Evolutionary conservation across 2,797 vertebrate species (phyloP), one percentile per base, ranked within the genome.

Genomic region (Anas bernieri): DNA sequence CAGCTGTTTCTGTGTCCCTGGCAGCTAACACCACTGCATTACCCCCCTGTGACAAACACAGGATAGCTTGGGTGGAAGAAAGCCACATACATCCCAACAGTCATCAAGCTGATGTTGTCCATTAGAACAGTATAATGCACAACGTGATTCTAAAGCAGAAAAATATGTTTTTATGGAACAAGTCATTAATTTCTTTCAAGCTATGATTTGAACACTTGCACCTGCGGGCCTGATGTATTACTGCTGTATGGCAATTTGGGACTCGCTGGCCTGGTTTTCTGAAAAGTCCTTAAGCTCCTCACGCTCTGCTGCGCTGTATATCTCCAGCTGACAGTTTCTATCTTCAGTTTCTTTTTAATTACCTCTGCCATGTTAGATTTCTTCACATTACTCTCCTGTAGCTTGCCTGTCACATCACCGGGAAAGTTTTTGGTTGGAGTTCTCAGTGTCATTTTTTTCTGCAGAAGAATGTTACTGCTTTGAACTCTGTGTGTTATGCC

Each of bases 401-500:
- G 45, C 83, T 64, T 45, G 17, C 70, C 45, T 0, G 0, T 79
- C 64, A 5, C 73, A 8, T 48, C 17, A 4, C 66, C 31, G 54
- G 25, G 72, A 13, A 76, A 6, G 11, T 15, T 25, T 89, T 70
- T 58, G 33, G 52, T 39, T 10, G 1, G 52, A 31, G 20, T 37
- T n/a, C 46, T 54, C 0, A 0, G 17, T 10, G 21, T 62, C 0
- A 0, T 39, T 22, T 69, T 39, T 58, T 35, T 72, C 75, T 39
- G 30, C 48, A 46, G 69, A 41, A 61, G 55, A 3, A 0, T 2
- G 11, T 17, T 61, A 22, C 77, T 83, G 66, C 62, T 55, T 59
- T 9, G 6, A 59, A 3, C 17, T n/a, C 17, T 41, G 8, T 2
- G 0, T 4, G 5, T 18, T 4, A 4, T 9, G 1, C 12, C 11